Evolutionary conservation across 2,113 vertebrate genomes (phyloP).

Genomic region (Megaceryle torquata): DNA sequence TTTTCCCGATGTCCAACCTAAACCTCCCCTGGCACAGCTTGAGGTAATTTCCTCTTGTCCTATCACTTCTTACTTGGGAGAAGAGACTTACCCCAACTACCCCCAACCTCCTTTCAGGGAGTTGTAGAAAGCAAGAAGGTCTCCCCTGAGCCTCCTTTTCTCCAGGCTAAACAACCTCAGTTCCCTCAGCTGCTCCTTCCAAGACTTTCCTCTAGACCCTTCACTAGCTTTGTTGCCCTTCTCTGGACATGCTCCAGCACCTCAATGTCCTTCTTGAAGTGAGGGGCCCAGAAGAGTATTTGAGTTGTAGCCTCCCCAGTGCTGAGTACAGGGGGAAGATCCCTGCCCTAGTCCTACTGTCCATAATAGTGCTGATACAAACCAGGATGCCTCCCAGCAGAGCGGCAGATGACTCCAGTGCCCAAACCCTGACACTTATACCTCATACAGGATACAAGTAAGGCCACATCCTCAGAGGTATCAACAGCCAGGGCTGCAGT

Average conservation of each 20-base stretch:
- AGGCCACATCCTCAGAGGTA: too few relatives aligned
- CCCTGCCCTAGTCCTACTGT: too few relatives aligned
- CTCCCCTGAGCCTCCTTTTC: neutral
- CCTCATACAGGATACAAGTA: too few relatives aligned
- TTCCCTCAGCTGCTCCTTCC: neutral
- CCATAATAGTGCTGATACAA: too few relatives aligned
- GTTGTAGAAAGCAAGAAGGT: too few relatives aligned
- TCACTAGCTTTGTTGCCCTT: neutral
- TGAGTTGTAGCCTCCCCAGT: neutral
- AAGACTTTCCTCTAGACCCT: neutral
- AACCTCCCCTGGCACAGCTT: neutral
- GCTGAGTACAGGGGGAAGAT: too few relatives aligned
- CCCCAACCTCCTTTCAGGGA: neutral
- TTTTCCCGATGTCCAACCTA: too few relatives aligned
- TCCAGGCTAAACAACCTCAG: neutral
- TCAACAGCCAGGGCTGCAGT: rapidly evolving
- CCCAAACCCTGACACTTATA: too few relatives aligned
- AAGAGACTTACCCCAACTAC: too few relatives aligned
- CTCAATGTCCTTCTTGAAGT: neutral
- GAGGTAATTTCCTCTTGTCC: neutral
- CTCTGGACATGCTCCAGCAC: neutral
- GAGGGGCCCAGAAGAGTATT: neutral
- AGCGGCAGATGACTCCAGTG: too few relatives aligned
- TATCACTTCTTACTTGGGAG: neutral
- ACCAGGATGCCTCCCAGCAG: too few relatives aligned